These are phyloP conservation scores for Autographa gamma DNA, from an alignment of 2,888 invertebrate species.

Conservation along the genomic window DNA sequence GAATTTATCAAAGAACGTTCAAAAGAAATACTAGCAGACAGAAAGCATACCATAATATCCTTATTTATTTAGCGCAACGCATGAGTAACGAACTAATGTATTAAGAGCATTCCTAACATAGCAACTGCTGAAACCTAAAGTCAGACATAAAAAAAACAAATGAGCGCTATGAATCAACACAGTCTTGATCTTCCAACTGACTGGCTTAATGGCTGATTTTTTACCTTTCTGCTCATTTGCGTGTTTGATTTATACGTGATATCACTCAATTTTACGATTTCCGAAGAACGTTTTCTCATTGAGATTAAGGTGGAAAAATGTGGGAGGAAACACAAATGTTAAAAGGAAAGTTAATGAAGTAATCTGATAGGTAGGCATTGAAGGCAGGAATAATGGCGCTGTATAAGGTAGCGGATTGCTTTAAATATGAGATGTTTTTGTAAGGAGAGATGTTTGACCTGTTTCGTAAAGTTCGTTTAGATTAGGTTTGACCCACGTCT, in stretches of 20 bases:
- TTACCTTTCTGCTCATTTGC: conserved; percentile 78
- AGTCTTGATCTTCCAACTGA: conserved; percentile 80
- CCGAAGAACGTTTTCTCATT: conserved; percentile 48
- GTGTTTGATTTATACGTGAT: conserved; percentile 78
- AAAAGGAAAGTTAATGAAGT: conserved; percentile 58
- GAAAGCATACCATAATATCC: no score
- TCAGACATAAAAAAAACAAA: conserved; percentile 65
- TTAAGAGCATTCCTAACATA: not conserved
- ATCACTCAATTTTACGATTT: conserved; percentile 77
- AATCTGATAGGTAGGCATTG: conserved; percentile 53
- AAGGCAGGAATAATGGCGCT: conserved; percentile 41
- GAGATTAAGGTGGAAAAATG: conserved; percentile 52
- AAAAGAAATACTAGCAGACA: no score
- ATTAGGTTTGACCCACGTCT: not conserved
- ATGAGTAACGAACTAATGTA: not conserved
- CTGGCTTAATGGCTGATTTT: conserved; percentile 80
- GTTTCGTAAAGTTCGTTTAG: not conserved
- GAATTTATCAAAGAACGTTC: no score
- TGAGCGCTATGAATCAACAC: conserved; percentile 76
- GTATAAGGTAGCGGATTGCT: conserved; percentile 32
- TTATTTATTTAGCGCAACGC: no score
- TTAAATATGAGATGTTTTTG: conserved; percentile 25
- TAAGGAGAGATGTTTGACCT: not conserved
- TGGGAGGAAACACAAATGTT: conserved; percentile 34
- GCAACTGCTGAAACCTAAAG: conserved; percentile 8